These are phyloP conservation scores for Tanytarsus gracilentus DNA, from an alignment of 2,888 invertebrate genomes.

Conservation along the genomic window DNA sequence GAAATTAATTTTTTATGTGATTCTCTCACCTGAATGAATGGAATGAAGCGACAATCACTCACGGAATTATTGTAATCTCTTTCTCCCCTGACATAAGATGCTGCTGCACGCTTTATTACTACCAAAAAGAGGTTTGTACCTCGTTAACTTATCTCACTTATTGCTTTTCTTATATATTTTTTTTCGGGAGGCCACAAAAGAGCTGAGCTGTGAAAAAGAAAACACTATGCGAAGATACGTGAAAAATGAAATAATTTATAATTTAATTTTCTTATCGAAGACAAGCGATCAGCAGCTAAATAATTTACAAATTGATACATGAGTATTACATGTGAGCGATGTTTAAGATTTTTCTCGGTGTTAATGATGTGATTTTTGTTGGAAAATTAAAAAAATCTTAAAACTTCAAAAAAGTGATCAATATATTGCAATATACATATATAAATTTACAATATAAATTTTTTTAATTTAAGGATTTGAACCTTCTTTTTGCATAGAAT, in stretches of 20 bases:
- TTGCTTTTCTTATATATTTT: background rate
- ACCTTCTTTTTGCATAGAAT: no score
- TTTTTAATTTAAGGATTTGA: no score
- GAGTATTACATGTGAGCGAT: background rate
- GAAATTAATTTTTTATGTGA: background rate
- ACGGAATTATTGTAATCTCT: constrained; percentile 24
- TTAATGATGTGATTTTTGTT: background rate
- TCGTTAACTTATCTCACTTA: constrained; percentile 27
- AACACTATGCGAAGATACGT: background rate
- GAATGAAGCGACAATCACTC: constrained; percentile 18
- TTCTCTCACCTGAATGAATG: background rate
- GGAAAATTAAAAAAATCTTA: background rate
- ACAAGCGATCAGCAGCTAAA: constrained; percentile 18
- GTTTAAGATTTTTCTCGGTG: background rate
- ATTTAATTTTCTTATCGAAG: constrained; percentile 28
- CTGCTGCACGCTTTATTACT: background rate
- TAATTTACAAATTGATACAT: constrained; percentile 28
- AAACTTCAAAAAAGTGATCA: background rate
- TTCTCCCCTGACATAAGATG: background rate
- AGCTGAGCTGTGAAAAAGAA: background rate
- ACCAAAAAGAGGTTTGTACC: constrained; percentile 27
- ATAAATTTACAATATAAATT: no score
- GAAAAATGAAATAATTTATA: constrained; percentile 18
- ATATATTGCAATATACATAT: no score
- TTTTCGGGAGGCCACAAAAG: background rate